These are phyloP conservation scores for Electrona antarctica DNA, from an alignment of 2,113 vertebrate species.

Conservation along the genomic window DNA sequence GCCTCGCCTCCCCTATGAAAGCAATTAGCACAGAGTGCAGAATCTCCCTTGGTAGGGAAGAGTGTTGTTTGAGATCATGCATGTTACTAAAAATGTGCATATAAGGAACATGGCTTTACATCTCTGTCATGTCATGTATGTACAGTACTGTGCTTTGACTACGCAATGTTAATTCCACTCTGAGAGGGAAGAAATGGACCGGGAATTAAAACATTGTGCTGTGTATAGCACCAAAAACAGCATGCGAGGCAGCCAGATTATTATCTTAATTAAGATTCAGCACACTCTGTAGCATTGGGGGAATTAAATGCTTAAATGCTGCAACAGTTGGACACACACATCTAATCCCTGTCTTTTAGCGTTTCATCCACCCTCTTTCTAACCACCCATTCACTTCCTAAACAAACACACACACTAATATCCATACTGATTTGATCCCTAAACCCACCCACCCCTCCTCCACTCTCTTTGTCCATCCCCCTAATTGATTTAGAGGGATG, in stretches of 20 bases:
- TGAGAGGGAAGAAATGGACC: no score
- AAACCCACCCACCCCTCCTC: not conserved
- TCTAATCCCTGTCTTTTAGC: constrained; percentile 14
- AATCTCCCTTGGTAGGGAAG: constrained; percentile 18
- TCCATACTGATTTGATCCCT: not conserved
- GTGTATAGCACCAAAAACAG: not conserved
- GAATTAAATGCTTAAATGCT: constrained; percentile 38
- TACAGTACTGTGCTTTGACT: no score
- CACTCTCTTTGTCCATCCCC: constrained; percentile 11
- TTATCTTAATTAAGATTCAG: constrained; percentile 42
- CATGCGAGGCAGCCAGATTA: constrained; percentile 14
- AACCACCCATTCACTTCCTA: not conserved
- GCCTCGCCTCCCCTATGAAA: constrained; percentile 44
- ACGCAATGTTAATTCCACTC: no score
- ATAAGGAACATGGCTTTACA: no score
- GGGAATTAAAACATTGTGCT: not conserved
- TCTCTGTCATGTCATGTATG: no score
- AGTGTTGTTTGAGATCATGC: constrained; percentile 3
- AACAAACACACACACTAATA: constrained; percentile 3
- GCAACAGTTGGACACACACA: constrained; percentile 30
- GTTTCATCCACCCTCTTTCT: not conserved
- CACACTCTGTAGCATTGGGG: constrained; percentile 21
- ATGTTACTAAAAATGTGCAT: no score
- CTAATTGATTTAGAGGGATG: no score
- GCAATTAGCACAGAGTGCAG: constrained; percentile 47